A percentile compares a stretch with the other conserved stretches of the same genome.
Conservation (phyloP, 1,140 invertebrate genomes). For the Zaprionus camerounensis region DNA sequence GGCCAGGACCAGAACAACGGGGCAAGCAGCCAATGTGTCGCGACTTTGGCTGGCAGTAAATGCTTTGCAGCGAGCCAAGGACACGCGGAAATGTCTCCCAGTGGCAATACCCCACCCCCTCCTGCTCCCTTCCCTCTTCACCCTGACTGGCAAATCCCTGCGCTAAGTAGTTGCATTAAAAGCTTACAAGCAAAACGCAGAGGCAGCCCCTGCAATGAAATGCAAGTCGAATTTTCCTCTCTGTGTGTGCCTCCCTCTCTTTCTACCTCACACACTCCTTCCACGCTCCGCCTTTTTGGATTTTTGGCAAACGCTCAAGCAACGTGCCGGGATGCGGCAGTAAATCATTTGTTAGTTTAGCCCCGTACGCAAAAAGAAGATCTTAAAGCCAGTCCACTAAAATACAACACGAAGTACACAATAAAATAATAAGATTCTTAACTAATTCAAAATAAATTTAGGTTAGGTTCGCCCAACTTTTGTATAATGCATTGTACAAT, state of each 20-base stretch:
- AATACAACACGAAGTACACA: not conserved
- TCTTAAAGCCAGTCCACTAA: not conserved
- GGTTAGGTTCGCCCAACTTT: not conserved
- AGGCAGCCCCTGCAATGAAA: conserved; percentile 65
- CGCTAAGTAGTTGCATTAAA: conserved; percentile 81
- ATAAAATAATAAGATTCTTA: not conserved
- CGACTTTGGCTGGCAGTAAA: conserved; percentile 55
- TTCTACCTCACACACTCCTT: conserved; percentile 8
- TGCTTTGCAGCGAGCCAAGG: conserved; percentile 63
- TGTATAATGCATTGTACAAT: too few relatives aligned
- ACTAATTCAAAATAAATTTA: not conserved
- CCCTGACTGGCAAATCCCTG: conserved; percentile 9
- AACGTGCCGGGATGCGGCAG: conserved; percentile 40
- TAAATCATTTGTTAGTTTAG: conserved; percentile 47
- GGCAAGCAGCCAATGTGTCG: conserved; percentile 57
- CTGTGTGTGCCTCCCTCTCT: conserved; percentile 2
- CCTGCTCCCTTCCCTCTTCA: not conserved
- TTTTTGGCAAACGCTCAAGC: conserved; percentile 65
- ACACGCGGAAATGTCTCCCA: conserved; percentile 38
- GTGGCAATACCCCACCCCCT: not conserved
- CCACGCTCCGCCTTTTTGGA: not conserved
- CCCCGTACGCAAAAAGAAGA: not conserved
- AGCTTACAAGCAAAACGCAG: conserved; percentile 62
- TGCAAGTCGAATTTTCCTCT: conserved; percentile 50
- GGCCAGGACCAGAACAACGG: conserved; percentile 1